Percentiles rank a stretch among this genome's conserved stretches.
These are phyloP conservation scores for Sesia apiformis DNA, from an alignment of 2,888 invertebrate genomes.

Conservation along the genomic window DNA sequence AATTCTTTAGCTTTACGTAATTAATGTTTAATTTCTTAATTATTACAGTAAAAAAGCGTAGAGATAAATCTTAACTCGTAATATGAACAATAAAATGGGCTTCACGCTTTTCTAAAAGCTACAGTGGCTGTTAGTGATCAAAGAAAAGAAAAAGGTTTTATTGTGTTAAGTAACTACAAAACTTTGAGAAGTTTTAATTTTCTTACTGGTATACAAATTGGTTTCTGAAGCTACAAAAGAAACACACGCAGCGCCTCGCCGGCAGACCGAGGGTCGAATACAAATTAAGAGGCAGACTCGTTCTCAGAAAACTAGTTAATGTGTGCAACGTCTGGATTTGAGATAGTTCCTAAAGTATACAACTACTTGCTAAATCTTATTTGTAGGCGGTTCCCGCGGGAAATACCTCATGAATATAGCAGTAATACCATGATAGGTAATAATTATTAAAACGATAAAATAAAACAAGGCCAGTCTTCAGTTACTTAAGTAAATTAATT, in stretches of 20 bases:
- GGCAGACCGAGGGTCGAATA: conserved; percentile 53
- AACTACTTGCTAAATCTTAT: too few relatives aligned
- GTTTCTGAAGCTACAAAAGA: conserved; percentile 63
- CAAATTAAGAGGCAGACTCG: conserved; percentile 57
- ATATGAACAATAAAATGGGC: too few relatives aligned
- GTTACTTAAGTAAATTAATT: too few relatives aligned
- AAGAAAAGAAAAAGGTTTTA: conserved; percentile 27
- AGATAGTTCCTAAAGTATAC: conserved; percentile 16
- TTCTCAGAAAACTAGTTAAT: conserved; percentile 53
- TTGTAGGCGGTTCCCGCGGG: too few relatives aligned
- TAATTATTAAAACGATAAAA: too few relatives aligned
- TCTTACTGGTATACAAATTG: conserved; percentile 65
- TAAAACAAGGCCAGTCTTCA: too few relatives aligned
- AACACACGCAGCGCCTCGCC: conserved; percentile 44
- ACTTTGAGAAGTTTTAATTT: conserved; percentile 58
- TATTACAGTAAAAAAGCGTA: too few relatives aligned
- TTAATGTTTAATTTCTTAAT: too few relatives aligned
- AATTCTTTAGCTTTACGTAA: conserved; percentile 28
- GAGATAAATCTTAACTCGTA: too few relatives aligned
- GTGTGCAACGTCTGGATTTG: conserved; percentile 52
- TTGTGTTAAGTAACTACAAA: conserved; percentile 36
- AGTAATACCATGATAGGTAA: too few relatives aligned
- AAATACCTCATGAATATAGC: too few relatives aligned
- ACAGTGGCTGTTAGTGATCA: not conserved
- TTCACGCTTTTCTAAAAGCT: too few relatives aligned